phyloP scores from a whole-genome alignment of 2,113 vertebrate genomes.

The Azemiops feae region DNA sequence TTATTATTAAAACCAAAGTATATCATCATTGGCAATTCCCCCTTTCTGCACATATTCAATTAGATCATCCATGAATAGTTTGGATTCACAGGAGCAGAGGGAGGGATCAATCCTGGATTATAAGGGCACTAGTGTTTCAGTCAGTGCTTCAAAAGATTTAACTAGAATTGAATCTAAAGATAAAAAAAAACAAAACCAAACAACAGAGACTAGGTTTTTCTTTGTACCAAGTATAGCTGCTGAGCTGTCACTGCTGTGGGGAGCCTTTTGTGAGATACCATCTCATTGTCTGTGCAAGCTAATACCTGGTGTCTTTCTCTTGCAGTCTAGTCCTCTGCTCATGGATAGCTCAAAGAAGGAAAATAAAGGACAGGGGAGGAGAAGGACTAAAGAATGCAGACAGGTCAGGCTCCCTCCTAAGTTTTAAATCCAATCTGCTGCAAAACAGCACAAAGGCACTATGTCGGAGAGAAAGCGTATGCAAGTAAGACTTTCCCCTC shows the following conservation, averaged over 20 bases:
- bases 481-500: neutral
- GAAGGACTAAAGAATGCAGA: conserved; percentile 5
- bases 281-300: conserved; percentile 43
- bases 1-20: conserved; percentile 7
- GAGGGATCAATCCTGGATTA: conserved; percentile 7
- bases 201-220: conserved; percentile 12
- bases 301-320: conserved; percentile 10
- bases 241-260: conserved; percentile 18
- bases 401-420: conserved; percentile 17
- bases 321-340: neutral
- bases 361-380: conserved; percentile 19
- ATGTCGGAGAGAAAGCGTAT: neutral
- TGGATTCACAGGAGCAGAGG: neutral
- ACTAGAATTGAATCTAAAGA: conserved; percentile 10
- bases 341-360: conserved; percentile 1
- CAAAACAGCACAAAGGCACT: conserved; percentile 8
- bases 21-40: neutral
- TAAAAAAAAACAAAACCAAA: neutral
- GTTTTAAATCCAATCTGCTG: conserved; percentile 13
- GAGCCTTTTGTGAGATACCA: conserved; percentile 23
- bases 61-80: conserved; percentile 19
- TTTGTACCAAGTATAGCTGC: neutral
- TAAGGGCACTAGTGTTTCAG: conserved; percentile 12
- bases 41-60: neutral
- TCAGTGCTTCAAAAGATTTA: conserved; percentile 18